phyloP scores from a whole-genome alignment of 2,888 invertebrate species.

The Tribolium freemani region DNA sequence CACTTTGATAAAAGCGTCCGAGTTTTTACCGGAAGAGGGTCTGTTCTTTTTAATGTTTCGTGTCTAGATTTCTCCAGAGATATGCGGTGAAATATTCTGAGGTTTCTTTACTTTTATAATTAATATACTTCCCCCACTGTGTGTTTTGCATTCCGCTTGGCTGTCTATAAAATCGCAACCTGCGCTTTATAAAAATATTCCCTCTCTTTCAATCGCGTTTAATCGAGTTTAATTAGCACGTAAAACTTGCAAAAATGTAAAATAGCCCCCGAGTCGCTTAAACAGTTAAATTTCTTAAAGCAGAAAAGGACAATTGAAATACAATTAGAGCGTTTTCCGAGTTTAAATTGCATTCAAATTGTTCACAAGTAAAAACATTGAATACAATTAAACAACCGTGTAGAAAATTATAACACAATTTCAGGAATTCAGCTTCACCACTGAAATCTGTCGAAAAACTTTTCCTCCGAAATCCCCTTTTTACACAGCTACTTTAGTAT shows the following conservation, averaged over 20 bases:
- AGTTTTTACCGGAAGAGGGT: background rate
- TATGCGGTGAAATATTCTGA: slow-evolving; percentile 18
- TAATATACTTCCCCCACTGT: slow-evolving; percentile 30
- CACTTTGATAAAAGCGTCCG: slow-evolving; percentile 4
- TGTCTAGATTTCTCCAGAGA: slow-evolving; percentile 43
- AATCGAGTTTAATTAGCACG: slow-evolving; percentile 31
- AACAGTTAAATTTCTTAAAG: slow-evolving; percentile 29
- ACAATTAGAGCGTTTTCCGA: slow-evolving; percentile 45
- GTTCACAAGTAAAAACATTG: slow-evolving; percentile 43
- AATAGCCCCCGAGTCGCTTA: slow-evolving; percentile 35
- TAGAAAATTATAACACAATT: slow-evolving; percentile 49
- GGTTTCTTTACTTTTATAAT: slow-evolving; percentile 41
- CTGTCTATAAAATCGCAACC: background rate
- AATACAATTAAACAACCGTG: slow-evolving; percentile 43
- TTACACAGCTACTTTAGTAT: slow-evolving; percentile 48
- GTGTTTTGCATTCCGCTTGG: background rate
- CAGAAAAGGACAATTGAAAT: slow-evolving; percentile 37
- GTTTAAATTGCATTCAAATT: slow-evolving; percentile 50
- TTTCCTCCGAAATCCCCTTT: slow-evolving; percentile 40
- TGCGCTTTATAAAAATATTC: background rate
- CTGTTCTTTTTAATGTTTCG: slow-evolving; percentile 31
- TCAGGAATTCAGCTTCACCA: slow-evolving; percentile 30
- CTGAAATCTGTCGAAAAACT: slow-evolving; percentile 40
- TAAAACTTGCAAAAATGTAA: slow-evolving; percentile 39
- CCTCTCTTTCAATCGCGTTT: background rate